Base-by-base conservation (phyloP, 2,797 vertebrate species). In the Catamblyrhynchus diadema region DNA sequence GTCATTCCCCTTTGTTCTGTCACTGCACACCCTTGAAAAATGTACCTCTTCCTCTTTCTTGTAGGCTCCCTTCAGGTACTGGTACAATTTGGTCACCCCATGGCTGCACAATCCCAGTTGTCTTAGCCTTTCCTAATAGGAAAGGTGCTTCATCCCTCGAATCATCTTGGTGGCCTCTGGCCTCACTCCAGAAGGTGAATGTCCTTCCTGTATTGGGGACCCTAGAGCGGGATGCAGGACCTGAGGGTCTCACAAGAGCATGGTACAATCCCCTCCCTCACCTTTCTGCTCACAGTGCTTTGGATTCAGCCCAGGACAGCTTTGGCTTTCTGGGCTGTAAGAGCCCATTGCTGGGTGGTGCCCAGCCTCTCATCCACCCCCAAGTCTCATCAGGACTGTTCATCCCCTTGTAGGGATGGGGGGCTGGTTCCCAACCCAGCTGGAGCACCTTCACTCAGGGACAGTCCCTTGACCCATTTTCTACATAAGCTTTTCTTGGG, bases 171-270 rank as follows among this genome's bases (percentile, higher is more conserved):
- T 78, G 73, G 17, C 21, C 25, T 62, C 65, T 47, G 41, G 25
- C 18, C 18, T 54, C 14, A 7, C 25, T 41, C 33, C 41, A 54
- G 35, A 22, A 47, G 33, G 48, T 35, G 11, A 33, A 62, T 47
- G 14, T 77, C 33, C 41, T 61, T 61, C 21, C 30, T 30, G 21
- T 33, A 9, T 0, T 77, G 56, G 19, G 21, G 41, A 30, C 14
- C 4, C 33, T 16, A 41, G 27, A 33, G 14, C 9, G 54, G 48
- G 48, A 27, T 32, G 42, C 4, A 35, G 35, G 4, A 78, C 21
- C 28, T 10, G 15, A 47, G 17, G 11, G 8, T 61, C 30, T 47
- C 48, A 47, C 5, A 27, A 39, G 20, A 41, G 20, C 0, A 0
- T 28, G 42, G 24, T 7, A 67, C 8, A 54, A 47, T 27, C 6